phyloP scores from a whole-genome alignment of 2,888 invertebrate genomes.

The Epirrhoe alternata region DNA sequence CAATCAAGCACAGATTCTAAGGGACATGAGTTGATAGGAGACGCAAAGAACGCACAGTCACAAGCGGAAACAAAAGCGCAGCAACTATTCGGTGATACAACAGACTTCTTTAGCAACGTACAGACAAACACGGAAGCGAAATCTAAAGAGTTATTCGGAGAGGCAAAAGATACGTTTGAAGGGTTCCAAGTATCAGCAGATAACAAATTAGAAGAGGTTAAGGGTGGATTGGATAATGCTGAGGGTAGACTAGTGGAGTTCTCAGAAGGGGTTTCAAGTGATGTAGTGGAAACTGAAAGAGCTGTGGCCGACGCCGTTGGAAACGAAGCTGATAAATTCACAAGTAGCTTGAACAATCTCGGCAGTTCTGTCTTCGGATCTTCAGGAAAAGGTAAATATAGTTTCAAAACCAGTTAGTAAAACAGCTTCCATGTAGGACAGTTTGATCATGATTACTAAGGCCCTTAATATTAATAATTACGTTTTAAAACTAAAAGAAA shows the following conservation, averaged over 20 bases:
- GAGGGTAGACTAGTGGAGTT: slow-evolving; percentile 63
- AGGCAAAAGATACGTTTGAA: slow-evolving; percentile 65
- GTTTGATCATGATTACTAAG: no score
- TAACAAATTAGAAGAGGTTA: slow-evolving; percentile 75
- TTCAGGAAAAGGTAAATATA: slow-evolving; percentile 82
- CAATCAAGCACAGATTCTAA: slow-evolving; percentile 60
- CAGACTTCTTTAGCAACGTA: slow-evolving; percentile 62
- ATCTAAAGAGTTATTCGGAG: slow-evolving; percentile 69
- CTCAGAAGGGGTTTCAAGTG: slow-evolving; percentile 52
- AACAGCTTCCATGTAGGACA: no score
- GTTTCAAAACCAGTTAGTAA: no score
- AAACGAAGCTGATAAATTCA: slow-evolving; percentile 73
- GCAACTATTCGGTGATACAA: slow-evolving; percentile 58
- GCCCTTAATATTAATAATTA: no score
- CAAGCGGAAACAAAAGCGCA: slow-evolving; percentile 60
- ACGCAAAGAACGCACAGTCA: slow-evolving; percentile 53
- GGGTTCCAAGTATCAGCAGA: slow-evolving; percentile 79
- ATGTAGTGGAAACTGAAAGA: slow-evolving; percentile 55
- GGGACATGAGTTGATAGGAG: slow-evolving; percentile 69
- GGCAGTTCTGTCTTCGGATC: slow-evolving; percentile 78
- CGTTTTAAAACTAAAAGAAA: no score
- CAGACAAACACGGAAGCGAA: slow-evolving; percentile 64
- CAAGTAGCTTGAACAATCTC: slow-evolving; percentile 76
- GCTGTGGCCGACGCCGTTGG: slow-evolving; percentile 58
- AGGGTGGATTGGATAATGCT: slow-evolving; percentile 61